phyloP scores from a whole-genome alignment of 2,888 invertebrate species.

The Lasioglossum leucozonium region DNA sequence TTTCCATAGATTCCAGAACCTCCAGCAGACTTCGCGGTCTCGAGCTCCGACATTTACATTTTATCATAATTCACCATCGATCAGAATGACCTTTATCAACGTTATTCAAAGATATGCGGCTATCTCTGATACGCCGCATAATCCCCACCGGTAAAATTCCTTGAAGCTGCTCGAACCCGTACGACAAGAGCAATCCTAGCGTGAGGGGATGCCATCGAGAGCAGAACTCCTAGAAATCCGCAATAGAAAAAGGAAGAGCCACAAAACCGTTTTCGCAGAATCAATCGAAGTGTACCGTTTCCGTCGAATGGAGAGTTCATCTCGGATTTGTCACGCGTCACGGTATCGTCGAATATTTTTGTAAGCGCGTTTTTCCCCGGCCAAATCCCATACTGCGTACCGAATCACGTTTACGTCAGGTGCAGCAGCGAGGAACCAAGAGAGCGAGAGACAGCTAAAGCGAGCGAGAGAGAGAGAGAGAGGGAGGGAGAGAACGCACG shows the following conservation, averaged over 20 bases:
- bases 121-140: background rate
- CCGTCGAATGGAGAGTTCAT: background rate
- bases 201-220: background rate
- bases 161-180: background rate
- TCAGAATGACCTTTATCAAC: background rate
- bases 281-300: background rate
- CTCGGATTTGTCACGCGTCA: background rate
- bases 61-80: background rate
- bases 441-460: background rate
- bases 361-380: slow-evolving; percentile 3
- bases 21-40: background rate
- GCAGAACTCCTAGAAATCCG: background rate
- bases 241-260: background rate
- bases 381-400: slow-evolving; percentile 11
- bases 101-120: background rate
- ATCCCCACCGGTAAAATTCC: background rate
- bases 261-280: background rate
- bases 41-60: background rate
- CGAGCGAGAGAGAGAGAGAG: background rate
- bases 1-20: background rate
- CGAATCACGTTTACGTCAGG: slow-evolving; percentile 46
- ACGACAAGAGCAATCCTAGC: background rate
- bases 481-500: background rate
- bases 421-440: slow-evolving; percentile 52
- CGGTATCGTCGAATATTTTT: slow-evolving; percentile 11